Percentiles rank a stretch among this genome's conserved stretches.
These are phyloP conservation scores for Narcine bancroftii DNA, from an alignment of 2,113 vertebrate species.

Conservation along the genomic window DNA sequence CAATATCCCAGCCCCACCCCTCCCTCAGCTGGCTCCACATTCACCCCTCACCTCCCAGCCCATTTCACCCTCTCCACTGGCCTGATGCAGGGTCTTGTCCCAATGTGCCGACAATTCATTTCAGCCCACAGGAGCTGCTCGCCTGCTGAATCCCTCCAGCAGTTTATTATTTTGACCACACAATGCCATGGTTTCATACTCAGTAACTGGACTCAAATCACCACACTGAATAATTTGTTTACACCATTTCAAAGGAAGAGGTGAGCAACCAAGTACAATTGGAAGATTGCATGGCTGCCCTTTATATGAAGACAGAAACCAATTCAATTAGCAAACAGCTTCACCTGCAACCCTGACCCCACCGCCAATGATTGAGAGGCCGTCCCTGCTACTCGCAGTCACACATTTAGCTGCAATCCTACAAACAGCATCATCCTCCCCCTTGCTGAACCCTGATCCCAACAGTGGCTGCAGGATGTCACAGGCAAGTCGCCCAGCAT, in stretches of 20 bases:
- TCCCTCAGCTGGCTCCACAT: too few species aligned
- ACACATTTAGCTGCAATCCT: neutral
- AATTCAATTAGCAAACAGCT: slow-evolving; percentile 24
- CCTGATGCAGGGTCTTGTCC: too few species aligned
- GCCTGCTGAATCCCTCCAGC: too few species aligned
- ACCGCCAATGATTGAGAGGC: neutral
- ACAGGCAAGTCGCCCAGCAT: too few species aligned
- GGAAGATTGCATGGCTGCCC: neutral
- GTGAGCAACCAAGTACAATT: neutral
- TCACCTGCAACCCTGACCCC: neutral
- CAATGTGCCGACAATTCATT: too few species aligned
- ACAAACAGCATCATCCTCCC: neutral
- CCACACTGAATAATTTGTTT: neutral
- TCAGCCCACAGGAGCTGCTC: too few species aligned
- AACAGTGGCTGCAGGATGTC: neutral
- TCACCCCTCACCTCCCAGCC: too few species aligned
- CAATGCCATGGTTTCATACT: neutral
- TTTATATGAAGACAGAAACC: neutral
- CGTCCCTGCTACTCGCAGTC: neutral
- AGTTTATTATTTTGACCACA: too few species aligned
- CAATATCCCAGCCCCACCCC: too few species aligned
- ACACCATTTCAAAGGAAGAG: neutral
- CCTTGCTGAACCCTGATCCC: neutral
- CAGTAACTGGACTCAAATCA: neutral
- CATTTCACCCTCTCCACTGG: too few species aligned